A percentile compares a stretch with the other conserved stretches of the same genome.
Evolutionary conservation across 2,888 invertebrate genomes (phyloP).

Genomic region (Euzetes globulus): DNA sequence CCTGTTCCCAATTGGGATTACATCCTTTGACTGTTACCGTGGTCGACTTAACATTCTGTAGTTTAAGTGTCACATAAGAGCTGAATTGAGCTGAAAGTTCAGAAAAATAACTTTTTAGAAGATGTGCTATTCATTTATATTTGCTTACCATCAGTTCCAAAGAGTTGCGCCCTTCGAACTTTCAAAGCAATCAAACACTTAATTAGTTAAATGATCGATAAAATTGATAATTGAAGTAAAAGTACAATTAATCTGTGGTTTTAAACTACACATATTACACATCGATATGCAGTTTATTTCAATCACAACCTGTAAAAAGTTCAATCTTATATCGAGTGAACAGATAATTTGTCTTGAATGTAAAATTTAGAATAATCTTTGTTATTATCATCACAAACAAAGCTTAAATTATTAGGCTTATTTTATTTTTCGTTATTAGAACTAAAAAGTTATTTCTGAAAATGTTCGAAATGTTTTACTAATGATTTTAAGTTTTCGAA

Average conservation of each 20-base stretch:
- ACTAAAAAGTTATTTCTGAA: too few relatives aligned
- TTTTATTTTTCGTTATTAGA: too few relatives aligned
- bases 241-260: not conserved
- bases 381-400: too few relatives aligned
- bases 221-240: not conserved
- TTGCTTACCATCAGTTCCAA: conserved; percentile 48
- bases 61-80: conserved; percentile 90
- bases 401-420: too few relatives aligned
- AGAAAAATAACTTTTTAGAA: not conserved
- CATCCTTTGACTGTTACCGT: conserved; percentile 93
- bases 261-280: too few relatives aligned
- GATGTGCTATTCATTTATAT: not conserved
- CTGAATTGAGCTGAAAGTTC: conserved; percentile 74
- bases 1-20: conserved; percentile 95
- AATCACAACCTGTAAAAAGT: too few relatives aligned
- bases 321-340: too few relatives aligned
- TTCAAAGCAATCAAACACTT: conserved; percentile 35
- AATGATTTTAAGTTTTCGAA: too few relatives aligned
- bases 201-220: not conserved
- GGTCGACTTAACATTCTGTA: conserved; percentile 96
- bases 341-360: too few relatives aligned
- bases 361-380: too few relatives aligned
- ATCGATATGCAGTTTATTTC: too few relatives aligned
- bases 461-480: too few relatives aligned
- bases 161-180: conserved; percentile 49